Conservation (phyloP, 1,140 invertebrate genomes). For the Maconellicoccus hirsutus region DNA sequence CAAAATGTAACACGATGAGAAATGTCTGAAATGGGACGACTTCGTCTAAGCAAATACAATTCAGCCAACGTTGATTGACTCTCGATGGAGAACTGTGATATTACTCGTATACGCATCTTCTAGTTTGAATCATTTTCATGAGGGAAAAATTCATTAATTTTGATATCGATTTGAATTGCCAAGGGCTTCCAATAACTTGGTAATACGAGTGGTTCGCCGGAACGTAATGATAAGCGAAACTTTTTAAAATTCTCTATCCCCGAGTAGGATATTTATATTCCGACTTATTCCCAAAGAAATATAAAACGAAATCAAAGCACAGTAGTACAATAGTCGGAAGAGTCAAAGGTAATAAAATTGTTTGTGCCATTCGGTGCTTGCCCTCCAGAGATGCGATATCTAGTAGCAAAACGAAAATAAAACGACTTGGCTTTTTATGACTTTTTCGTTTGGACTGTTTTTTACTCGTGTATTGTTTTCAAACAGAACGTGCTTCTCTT, state of each 20-base stretch:
- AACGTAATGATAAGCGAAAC: no score
- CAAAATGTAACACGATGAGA: background rate
- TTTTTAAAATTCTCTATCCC: no score
- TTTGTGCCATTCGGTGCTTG: slow-evolving; percentile 1
- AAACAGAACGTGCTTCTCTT: background rate
- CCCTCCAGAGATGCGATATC: background rate
- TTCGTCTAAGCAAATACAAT: no score
- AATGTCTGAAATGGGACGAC: no score
- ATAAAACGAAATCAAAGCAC: background rate
- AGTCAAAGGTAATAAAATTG: slow-evolving; percentile 4
- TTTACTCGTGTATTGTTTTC: background rate
- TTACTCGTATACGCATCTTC: no score
- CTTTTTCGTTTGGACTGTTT: background rate
- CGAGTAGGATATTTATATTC: background rate
- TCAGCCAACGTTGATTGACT: no score
- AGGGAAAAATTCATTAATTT: background rate
- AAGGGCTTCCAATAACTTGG: no score
- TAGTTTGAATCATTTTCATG: no score
- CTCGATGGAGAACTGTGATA: no score
- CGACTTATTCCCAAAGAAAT: background rate
- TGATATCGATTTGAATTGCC: background rate
- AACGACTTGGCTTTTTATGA: background rate
- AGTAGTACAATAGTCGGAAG: background rate
- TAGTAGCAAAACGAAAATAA: background rate
- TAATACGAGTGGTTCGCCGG: no score